Conservation (phyloP, 64 coral and sea anemone genomes). For the Catalaphyllia jardinei region DNA sequence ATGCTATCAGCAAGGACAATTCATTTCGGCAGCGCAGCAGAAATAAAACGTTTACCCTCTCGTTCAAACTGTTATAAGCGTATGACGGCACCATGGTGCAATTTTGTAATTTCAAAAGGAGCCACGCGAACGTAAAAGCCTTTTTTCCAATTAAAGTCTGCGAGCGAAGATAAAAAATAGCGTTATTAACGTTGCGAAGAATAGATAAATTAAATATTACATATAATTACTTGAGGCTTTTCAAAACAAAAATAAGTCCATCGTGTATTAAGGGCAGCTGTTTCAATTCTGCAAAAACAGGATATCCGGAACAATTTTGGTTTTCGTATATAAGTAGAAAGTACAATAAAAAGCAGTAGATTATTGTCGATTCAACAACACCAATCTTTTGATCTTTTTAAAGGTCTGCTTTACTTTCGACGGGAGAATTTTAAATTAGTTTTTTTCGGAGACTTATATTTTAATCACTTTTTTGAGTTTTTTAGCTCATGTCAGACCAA, state of each 20-base stretch:
- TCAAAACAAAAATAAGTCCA: slow-evolving; percentile 98
- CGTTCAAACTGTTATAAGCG: slow-evolving; percentile 13
- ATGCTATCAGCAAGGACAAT: slow-evolving; percentile 12
- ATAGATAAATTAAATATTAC: slow-evolving; percentile 99
- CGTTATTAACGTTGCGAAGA: slow-evolving; percentile 88
- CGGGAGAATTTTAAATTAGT: slow-evolving; percentile 25
- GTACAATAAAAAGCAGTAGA: slow-evolving; percentile 74
- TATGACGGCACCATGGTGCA: neutral
- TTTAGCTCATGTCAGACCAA: slow-evolving; percentile 6
- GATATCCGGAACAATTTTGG: slow-evolving; percentile 85
- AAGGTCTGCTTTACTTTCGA: slow-evolving; percentile 60
- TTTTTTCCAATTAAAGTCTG: slow-evolving; percentile 89
- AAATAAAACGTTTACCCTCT: slow-evolving; percentile 35
- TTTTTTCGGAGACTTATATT: slow-evolving; percentile 24
- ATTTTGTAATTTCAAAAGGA: neutral
- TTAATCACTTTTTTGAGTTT: slow-evolving; percentile 38
- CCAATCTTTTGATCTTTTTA: slow-evolving; percentile 89
- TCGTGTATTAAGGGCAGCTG: slow-evolving; percentile 84
- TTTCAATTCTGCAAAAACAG: slow-evolving; percentile 67
- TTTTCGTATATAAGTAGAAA: slow-evolving; percentile 89
- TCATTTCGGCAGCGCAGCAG: slow-evolving; percentile 11
- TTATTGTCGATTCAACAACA: slow-evolving; percentile 51
- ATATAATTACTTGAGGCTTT: slow-evolving; percentile 98
- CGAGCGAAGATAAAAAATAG: slow-evolving; percentile 81
- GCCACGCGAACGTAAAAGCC: slow-evolving; percentile 26